A percentile compares a stretch with the other conserved stretches of the same genome.
phyloP scores from a whole-genome alignment of 2,113 vertebrate genomes.

The Engraulis encrasicolus region DNA sequence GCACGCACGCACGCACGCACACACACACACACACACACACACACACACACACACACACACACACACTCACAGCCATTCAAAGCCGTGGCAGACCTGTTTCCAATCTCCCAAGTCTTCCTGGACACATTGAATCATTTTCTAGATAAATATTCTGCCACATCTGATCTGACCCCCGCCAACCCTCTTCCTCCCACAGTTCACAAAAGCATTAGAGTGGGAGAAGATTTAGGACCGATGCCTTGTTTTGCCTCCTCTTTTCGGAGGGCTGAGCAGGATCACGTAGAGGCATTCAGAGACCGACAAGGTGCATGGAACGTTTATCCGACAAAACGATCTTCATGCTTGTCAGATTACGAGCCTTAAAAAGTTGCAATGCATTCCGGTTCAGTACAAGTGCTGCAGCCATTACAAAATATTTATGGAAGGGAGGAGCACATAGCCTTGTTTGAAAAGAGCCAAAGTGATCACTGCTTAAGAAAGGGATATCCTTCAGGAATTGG shows the following conservation, averaged over 20 bases:
- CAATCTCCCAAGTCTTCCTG: background rate
- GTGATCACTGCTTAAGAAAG: constrained; percentile 21
- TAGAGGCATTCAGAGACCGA: background rate
- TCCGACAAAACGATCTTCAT: constrained; percentile 16
- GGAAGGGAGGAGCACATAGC: background rate
- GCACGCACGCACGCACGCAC: no score
- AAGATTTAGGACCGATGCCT: background rate
- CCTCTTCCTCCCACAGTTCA: background rate
- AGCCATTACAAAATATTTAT: constrained; percentile 30
- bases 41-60: no score
- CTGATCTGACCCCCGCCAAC: background rate
- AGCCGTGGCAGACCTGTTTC: background rate
- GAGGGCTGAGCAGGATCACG: background rate
- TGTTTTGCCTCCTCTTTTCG: background rate
- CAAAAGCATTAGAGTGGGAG: background rate
- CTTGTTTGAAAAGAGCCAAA: constrained; percentile 16
- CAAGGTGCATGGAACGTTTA: background rate
- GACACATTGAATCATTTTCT: background rate
- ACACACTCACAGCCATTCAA: no score
- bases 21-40: no score
- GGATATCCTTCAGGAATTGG: constrained; percentile 18
- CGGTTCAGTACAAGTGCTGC: constrained; percentile 17
- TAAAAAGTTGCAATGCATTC: constrained; percentile 32
- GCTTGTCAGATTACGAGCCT: constrained; percentile 28
- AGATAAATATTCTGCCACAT: background rate